Conservation (phyloP, 2,888 invertebrate genomes). For the Heterodera filipjevi region DNA sequence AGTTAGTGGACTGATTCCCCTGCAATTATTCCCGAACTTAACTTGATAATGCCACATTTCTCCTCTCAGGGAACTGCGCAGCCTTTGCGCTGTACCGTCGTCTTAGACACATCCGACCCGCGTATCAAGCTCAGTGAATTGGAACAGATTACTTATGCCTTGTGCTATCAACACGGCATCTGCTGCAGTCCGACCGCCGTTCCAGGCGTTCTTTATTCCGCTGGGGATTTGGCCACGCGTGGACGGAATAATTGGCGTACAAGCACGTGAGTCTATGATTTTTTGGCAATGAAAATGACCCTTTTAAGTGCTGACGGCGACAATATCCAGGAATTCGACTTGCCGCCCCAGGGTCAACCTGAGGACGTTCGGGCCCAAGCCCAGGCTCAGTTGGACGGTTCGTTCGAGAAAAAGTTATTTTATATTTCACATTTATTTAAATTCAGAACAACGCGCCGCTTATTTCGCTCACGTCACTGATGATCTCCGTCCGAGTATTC, state of each 20-base stretch:
- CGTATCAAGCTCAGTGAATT: slow-evolving; percentile 30
- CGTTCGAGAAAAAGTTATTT: not conserved
- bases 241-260: slow-evolving; percentile 49
- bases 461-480: slow-evolving; percentile 24
- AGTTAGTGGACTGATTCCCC: slow-evolving; percentile 29
- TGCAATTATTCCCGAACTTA: not conserved
- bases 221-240: slow-evolving; percentile 46
- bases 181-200: slow-evolving; percentile 39
- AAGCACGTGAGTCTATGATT: slow-evolving; percentile 24
- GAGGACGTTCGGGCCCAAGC: not conserved
- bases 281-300: not conserved
- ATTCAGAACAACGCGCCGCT: not conserved
- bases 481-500: slow-evolving; percentile 28
- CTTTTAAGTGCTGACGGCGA: not conserved
- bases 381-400: slow-evolving; percentile 14
- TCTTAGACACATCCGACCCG: slow-evolving; percentile 32
- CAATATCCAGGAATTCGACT: not conserved
- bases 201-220: slow-evolving; percentile 46
- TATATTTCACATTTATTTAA: not conserved
- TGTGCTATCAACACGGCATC: slow-evolving; percentile 48
- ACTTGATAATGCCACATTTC: not conserved
- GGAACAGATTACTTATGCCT: slow-evolving; percentile 31
- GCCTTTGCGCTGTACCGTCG: slow-evolving; percentile 44
- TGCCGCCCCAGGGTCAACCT: slow-evolving; percentile 5
- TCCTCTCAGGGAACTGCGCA: slow-evolving; percentile 47